These are phyloP conservation scores for Cacatua alba DNA, from an alignment of 2,113 vertebrate species.

Conservation along the genomic window DNA sequence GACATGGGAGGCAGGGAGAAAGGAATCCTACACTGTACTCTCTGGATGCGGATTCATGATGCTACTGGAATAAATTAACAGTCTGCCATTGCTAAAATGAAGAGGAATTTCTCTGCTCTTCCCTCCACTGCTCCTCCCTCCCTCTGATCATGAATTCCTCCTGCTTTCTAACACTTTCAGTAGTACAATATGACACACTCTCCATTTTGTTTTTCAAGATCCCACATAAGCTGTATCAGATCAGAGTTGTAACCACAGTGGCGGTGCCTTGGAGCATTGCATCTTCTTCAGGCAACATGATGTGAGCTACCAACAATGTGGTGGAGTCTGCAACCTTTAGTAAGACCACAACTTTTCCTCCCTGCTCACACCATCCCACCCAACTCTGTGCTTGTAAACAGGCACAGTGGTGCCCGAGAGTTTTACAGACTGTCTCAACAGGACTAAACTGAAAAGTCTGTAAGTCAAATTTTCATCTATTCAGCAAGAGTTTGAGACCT, in stretches of 20 bases:
- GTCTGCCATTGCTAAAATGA: neutral
- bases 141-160: neutral
- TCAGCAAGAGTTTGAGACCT: constrained; percentile 87
- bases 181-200: neutral
- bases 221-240: constrained; percentile 71
- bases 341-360: constrained; percentile 85
- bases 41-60: neutral
- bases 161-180: neutral
- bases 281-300: constrained; percentile 83
- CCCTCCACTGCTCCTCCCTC: neutral
- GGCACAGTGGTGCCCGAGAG: constrained; percentile 81
- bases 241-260: constrained; percentile 72
- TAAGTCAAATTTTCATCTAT: constrained; percentile 87
- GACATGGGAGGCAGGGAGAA: neutral
- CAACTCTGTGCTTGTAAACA: constrained; percentile 87
- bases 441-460: constrained; percentile 84
- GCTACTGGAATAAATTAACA: neutral
- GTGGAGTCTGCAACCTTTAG: constrained; percentile 86
- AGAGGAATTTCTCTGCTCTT: neutral
- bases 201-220: neutral
- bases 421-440: constrained; percentile 84
- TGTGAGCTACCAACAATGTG: constrained; percentile 83
- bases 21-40: neutral
- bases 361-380: constrained; percentile 82
- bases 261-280: constrained; percentile 82